These are phyloP conservation scores for Hybognathus amarus DNA, from an alignment of 2,797 vertebrate genomes.

Conservation along the genomic window DNA sequence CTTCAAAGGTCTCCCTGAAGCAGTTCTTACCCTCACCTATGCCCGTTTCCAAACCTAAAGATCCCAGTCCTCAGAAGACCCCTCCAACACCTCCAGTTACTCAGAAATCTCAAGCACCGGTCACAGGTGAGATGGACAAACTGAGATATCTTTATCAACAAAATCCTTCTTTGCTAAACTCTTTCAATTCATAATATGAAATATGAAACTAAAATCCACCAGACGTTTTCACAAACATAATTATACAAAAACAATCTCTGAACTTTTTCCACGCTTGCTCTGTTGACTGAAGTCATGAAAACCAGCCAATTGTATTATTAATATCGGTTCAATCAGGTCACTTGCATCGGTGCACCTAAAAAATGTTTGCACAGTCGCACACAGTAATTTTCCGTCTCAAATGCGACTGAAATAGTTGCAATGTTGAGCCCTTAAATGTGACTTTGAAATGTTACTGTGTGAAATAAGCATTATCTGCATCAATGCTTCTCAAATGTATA, in stretches of 20 bases:
- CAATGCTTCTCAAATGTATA: neutral
- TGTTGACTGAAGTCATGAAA: neutral
- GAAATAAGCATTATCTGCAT: neutral
- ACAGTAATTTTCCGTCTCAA: neutral
- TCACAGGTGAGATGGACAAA: conserved; percentile 68
- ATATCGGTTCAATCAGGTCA: neutral
- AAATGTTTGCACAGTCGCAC: neutral
- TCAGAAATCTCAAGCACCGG: conserved; percentile 60
- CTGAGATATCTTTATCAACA: neutral
- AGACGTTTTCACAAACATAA: neutral
- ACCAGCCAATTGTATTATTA: neutral
- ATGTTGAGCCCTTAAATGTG: neutral
- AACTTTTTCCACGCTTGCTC: neutral
- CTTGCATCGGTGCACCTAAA: neutral
- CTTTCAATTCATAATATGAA: too few relatives aligned
- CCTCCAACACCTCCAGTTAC: conserved; percentile 65
- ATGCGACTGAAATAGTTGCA: neutral
- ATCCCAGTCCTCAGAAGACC: conserved; percentile 56
- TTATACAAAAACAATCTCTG: neutral
- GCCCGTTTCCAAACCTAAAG: conserved; percentile 84
- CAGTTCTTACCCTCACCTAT: conserved; percentile 92
- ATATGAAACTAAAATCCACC: neutral
- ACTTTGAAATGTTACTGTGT: neutral
- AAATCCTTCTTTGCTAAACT: neutral
- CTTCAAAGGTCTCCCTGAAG: conserved; percentile 97